A percentile compares a stretch with the other conserved stretches of the same genome.
phyloP scores from a whole-genome alignment of 1,140 invertebrate species.

The Penaeus japonicus region DNA sequence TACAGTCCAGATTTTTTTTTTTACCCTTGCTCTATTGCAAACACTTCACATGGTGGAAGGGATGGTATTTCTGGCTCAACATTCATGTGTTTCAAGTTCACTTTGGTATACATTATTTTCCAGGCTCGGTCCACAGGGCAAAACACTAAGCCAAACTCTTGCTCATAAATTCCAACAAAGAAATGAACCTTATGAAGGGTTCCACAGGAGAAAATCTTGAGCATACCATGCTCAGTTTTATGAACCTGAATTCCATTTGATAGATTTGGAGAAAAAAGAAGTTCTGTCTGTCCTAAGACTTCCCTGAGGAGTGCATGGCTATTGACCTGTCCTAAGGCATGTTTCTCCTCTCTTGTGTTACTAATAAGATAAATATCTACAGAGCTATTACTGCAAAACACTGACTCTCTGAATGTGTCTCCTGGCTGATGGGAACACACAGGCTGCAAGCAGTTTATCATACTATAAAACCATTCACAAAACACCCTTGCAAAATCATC shows the following conservation, averaged over 20 bases:
- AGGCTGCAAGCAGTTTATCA: slow-evolving; percentile 50
- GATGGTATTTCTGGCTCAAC: neutral
- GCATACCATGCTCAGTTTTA: slow-evolving; percentile 15
- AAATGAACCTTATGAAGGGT: slow-evolving; percentile 35
- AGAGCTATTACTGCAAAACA: slow-evolving; percentile 37
- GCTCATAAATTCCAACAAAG: slow-evolving; percentile 50
- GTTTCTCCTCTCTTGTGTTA: neutral
- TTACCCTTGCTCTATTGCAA: slow-evolving; percentile 26
- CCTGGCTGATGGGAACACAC: slow-evolving; percentile 17
- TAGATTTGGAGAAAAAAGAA: slow-evolving; percentile 49
- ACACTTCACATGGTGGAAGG: slow-evolving; percentile 35
- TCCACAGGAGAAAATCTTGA: slow-evolving; percentile 41
- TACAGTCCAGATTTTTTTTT: no score
- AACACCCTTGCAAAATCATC: slow-evolving; percentile 45
- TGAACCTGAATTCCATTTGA: slow-evolving; percentile 36
- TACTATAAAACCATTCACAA: slow-evolving; percentile 51
- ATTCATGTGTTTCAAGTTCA: slow-evolving; percentile 35
- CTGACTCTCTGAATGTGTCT: slow-evolving; percentile 30
- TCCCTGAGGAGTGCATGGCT: slow-evolving; percentile 20
- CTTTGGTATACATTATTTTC: slow-evolving; percentile 54
- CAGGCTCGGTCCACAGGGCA: slow-evolving; percentile 43
- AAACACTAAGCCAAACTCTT: slow-evolving; percentile 48
- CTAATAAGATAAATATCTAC: slow-evolving; percentile 45
- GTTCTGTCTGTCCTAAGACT: neutral
- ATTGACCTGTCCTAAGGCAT: slow-evolving; percentile 8